Conservation (phyloP, 2,113 vertebrate genomes). For the Brachyhypopomus gauderio region DNA sequence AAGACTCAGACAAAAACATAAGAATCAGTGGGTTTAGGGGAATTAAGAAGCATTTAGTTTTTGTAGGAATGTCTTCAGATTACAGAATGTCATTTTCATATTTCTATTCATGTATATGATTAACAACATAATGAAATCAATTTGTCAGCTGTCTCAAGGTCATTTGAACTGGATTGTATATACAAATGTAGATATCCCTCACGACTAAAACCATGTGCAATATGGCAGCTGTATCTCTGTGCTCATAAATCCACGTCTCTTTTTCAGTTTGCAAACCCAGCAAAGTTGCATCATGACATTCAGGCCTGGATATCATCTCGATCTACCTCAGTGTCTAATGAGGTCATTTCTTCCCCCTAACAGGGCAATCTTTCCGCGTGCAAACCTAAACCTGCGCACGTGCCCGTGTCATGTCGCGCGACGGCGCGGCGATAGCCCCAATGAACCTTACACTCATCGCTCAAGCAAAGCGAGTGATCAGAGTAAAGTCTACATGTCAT, state of each 20-base stretch:
- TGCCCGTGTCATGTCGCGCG: neutral
- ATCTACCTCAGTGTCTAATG: constrained; percentile 34
- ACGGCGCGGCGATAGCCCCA: neutral
- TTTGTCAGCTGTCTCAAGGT: too few species aligned
- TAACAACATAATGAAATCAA: too few species aligned
- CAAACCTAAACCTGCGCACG: neutral
- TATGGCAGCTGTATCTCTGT: too few species aligned
- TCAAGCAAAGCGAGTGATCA: neutral
- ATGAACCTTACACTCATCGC: neutral
- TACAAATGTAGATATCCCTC: too few species aligned
- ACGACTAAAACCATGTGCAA: too few species aligned
- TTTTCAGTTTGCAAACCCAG: neutral
- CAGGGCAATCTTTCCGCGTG: constrained; percentile 43
- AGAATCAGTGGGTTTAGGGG: neutral
- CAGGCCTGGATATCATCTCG: neutral
- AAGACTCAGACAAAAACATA: neutral
- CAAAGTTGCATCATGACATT: neutral
- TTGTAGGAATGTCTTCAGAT: neutral
- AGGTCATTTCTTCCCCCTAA: constrained; percentile 13
- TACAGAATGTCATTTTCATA: neutral
- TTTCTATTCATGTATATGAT: neutral
- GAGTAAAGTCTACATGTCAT: neutral
- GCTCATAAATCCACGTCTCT: neutral
- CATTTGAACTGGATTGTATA: too few species aligned
- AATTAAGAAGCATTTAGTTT: neutral